Evolutionary conservation across 2,797 vertebrate genomes (phyloP).

Genomic region (Cichlasoma orientale): DNA sequence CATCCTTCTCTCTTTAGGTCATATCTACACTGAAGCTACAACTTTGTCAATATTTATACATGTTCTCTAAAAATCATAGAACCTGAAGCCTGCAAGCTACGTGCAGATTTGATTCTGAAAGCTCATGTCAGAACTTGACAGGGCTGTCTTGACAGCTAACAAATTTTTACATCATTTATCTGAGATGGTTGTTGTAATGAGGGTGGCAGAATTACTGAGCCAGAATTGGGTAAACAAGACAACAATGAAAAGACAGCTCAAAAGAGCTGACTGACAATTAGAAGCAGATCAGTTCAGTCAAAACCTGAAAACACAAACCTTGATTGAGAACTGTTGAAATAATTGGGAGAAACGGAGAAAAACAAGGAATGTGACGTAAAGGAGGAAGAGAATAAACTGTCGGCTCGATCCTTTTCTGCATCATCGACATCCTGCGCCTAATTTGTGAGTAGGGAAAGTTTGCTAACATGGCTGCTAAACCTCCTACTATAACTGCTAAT

Average conservation of each 20-base stretch:
- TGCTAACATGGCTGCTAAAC: neutral
- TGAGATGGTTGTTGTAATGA: constrained; percentile 21
- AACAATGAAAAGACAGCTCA: neutral
- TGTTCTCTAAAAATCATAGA: neutral
- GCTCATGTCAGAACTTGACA: neutral
- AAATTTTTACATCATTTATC: constrained; percentile 18
- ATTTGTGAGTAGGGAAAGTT: neutral
- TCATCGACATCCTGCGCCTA: neutral
- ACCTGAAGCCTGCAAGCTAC: neutral
- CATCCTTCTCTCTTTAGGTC: neutral
- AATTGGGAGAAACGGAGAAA: neutral
- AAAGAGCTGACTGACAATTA: constrained; percentile 12
- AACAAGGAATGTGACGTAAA: neutral
- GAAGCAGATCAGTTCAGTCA: constrained; percentile 7
- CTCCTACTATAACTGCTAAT: neutral
- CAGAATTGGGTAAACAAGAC: neutral
- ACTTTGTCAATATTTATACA: neutral
- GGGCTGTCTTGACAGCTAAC: neutral
- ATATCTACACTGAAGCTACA: neutral
- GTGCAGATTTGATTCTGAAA: neutral
- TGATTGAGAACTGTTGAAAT: constrained; percentile 12
- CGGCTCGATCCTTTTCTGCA: neutral
- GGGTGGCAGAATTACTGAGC: constrained; percentile 15
- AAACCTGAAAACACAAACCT: constrained; percentile 4
- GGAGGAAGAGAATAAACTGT: neutral